phyloP scores from a whole-genome alignment of 2,888 invertebrate genomes.

The Hydroisotoma schaefferi region DNA sequence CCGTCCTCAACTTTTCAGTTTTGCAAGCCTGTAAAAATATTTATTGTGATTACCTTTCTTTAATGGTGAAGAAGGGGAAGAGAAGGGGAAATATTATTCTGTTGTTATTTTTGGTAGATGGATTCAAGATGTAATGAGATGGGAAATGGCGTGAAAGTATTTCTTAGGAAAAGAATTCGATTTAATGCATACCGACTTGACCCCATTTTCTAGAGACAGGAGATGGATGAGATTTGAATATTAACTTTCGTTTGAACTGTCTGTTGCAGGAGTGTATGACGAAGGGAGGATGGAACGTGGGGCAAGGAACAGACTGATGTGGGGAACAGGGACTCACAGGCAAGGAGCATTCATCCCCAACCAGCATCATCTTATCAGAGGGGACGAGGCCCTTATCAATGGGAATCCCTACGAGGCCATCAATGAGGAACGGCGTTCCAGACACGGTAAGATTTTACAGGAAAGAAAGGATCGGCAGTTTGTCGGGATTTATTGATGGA shows the following conservation, averaged over 20 bases:
- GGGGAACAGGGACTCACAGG: constrained; percentile 6
- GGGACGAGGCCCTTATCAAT: background rate
- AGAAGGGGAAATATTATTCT: too few relatives aligned
- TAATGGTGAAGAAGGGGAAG: too few relatives aligned
- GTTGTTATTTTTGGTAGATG: too few relatives aligned
- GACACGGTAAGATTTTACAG: constrained; percentile 20
- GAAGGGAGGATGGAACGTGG: background rate
- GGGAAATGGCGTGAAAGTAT: background rate
- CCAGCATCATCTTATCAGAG: background rate
- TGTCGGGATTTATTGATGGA: too few relatives aligned
- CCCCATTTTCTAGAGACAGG: too few relatives aligned
- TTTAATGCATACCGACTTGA: too few relatives aligned
- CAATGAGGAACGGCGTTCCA: constrained; percentile 21
- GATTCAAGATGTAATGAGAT: background rate
- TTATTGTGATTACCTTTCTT: too few relatives aligned
- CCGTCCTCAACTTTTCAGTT: too few relatives aligned
- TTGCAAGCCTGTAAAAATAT: too few relatives aligned
- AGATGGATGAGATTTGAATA: background rate
- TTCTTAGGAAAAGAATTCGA: too few relatives aligned
- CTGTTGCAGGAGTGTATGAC: background rate
- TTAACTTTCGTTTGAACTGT: background rate
- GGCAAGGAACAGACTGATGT: constrained; percentile 2
- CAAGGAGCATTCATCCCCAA: constrained; percentile 1
- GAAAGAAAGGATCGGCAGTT: too few relatives aligned
- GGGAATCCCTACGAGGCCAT: constrained; percentile 22